Evolutionary conservation across 1,140 invertebrate species (phyloP), one percentile per base, ranked within the genome.

Genomic region (Trachelipus rathkii): DNA sequence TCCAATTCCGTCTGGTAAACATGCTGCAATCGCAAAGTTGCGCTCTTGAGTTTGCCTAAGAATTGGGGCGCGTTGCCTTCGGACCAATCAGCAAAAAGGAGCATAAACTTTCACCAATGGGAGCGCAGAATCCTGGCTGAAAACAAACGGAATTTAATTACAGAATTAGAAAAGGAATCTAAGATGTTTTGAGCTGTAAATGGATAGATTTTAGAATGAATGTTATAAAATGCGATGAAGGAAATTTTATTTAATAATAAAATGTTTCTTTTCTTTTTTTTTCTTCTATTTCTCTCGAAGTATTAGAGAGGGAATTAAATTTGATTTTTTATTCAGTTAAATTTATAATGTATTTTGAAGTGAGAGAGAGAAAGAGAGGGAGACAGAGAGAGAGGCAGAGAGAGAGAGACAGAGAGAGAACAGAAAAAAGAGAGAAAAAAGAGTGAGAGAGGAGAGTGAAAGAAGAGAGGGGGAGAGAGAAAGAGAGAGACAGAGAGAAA

Each of bases 131-230:
- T 53, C 50, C 24, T 66, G 23, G 44, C 50, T 66, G 21, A 74
- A 74, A 74, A 74, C 73, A 74, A 74, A 74, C 73, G 73, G 73
- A 74, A 74, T 74, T 74, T 74, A 74, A 74, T 74, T 74, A 74
- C 53, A 44, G 73, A 74, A 74, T 74, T 74, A 74, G 73, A 74
- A 74, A 74, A 68, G 73, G 73, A 43, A 74, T 68, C 66, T 43
- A 44, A 43, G 44, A 43, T 74, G 73, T 66, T 74, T 74, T 74
- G 73, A 74, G 66, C 73, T 74, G 73, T 68, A 33, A 74, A 45
- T 60, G 33, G 71, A 19, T 33, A 9, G 24, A 19, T 60, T 46
- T 23, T 19, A 74, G 46, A 74, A 53, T 67, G 60, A 43, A 67
- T 50, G 6, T 45, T 45, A 44, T 33, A 44, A 45, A 72, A 44